phyloP scores from a whole-genome alignment of 2,888 invertebrate species.

The Sipha maydis region DNA sequence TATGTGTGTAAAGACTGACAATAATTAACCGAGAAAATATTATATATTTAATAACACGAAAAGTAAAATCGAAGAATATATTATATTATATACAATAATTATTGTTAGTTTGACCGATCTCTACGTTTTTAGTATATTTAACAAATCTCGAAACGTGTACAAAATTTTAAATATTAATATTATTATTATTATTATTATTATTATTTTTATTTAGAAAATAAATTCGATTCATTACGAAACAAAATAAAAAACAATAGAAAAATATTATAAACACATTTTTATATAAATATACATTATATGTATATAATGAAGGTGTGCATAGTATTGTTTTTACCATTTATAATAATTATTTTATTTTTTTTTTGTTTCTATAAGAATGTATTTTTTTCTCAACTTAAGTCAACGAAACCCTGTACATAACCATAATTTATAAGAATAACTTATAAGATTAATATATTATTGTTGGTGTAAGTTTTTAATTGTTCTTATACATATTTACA shows the following conservation, averaged over 20 bases:
- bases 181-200: slow-evolving; percentile 42
- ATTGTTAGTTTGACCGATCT: slow-evolving; percentile 62
- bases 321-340: slow-evolving; percentile 54
- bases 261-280: not conserved
- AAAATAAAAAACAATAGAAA: not conserved
- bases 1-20: slow-evolving; percentile 61
- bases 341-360: slow-evolving; percentile 41
- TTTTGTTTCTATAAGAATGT: slow-evolving; percentile 44
- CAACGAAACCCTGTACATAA: slow-evolving; percentile 58
- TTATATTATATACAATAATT: slow-evolving; percentile 29
- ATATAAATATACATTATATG: not conserved
- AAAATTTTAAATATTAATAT: slow-evolving; percentile 44
- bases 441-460: slow-evolving; percentile 33
- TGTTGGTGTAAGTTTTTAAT: slow-evolving; percentile 62
- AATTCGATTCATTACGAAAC: slow-evolving; percentile 40
- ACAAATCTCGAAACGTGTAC: slow-evolving; percentile 62
- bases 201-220: slow-evolving; percentile 34
- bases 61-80: slow-evolving; percentile 10
- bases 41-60: slow-evolving; percentile 5
- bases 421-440: slow-evolving; percentile 53
- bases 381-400: slow-evolving; percentile 52
- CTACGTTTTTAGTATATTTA: slow-evolving; percentile 56
- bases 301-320: not conserved
- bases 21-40: slow-evolving; percentile 53
- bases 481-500: slow-evolving; percentile 25